A percentile compares a stretch with the other conserved stretches of the same genome.
These are phyloP conservation scores for Dromius quadrimaculatus DNA, from an alignment of 2,888 invertebrate species.

Conservation along the genomic window DNA sequence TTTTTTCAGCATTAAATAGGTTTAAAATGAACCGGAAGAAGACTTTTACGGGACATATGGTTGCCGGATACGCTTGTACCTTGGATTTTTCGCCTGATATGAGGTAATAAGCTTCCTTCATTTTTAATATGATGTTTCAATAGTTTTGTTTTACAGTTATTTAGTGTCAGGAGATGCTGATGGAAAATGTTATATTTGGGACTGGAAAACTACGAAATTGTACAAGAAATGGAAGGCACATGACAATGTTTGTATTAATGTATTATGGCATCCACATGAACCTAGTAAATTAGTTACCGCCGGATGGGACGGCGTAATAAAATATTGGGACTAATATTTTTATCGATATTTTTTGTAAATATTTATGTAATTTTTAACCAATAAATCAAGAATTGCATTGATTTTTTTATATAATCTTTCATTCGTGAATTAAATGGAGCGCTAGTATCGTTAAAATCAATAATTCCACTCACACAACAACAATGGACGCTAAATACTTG, in stretches of 20 bases:
- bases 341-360: conserved; percentile 16
- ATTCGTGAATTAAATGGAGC: too few relatives aligned
- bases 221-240: conserved; percentile 99
- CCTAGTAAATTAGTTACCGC: conserved; percentile 97
- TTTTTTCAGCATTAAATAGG: conserved; percentile 96
- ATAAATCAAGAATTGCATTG: too few relatives aligned
- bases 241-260: conserved; percentile 95
- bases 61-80: conserved; percentile 98
- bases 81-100: conserved; percentile 99
- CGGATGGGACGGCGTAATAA: conserved; percentile 98
- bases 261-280: conserved; percentile 99
- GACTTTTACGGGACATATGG: conserved; percentile 98
- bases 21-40: conserved; percentile 99
- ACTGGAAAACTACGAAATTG: conserved; percentile 99
- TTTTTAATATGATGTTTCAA: neutral
- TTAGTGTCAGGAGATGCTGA: conserved; percentile 98
- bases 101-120: conserved; percentile 73
- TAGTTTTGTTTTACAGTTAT: conserved; percentile 76
- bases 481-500: conserved; percentile 28
- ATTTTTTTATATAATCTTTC: too few relatives aligned
- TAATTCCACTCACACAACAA: conserved; percentile 35
- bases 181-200: conserved; percentile 99
- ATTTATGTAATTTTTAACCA: too few relatives aligned
- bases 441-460: conserved; percentile 37
- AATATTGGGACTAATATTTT: conserved; percentile 92